These are phyloP conservation scores for Clarias magur DNA, from an alignment of 2,113 vertebrate species.

Conservation along the genomic window DNA sequence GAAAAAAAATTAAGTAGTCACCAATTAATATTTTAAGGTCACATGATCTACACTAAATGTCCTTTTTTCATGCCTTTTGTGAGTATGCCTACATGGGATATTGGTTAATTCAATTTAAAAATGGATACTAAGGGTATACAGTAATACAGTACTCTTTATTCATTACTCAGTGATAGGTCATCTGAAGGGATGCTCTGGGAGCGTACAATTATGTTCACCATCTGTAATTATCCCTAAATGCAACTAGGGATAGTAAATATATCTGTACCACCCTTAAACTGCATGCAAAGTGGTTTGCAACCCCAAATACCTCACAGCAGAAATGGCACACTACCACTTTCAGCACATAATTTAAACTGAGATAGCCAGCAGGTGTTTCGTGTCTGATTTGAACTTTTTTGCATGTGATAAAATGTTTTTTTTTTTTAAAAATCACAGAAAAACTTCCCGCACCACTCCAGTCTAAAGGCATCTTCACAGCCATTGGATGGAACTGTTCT, in stretches of 20 bases:
- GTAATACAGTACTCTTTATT: too few relatives aligned
- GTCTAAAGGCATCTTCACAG: too few relatives aligned
- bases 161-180: neutral
- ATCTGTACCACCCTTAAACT: slow-evolving; percentile 13
- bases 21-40: neutral
- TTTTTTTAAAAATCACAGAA: too few relatives aligned
- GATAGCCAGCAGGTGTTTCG: slow-evolving; percentile 10
- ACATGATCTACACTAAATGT: neutral
- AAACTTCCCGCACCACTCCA: too few relatives aligned
- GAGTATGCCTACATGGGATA: neutral
- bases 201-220: slow-evolving; percentile 50
- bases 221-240: slow-evolving; percentile 53
- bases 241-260: slow-evolving; percentile 40
- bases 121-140: too few relatives aligned
- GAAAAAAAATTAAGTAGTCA: neutral
- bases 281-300: slow-evolving; percentile 35
- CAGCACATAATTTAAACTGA: neutral
- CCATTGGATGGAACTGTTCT: too few relatives aligned
- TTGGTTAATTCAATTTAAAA: slow-evolving; percentile 15
- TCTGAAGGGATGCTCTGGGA: slow-evolving; percentile 27
- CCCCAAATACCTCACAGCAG: neutral
- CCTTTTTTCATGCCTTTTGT: neutral
- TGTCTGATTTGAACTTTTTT: neutral
- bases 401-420: neutral
- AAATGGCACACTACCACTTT: neutral